Percentiles rank a stretch among this genome's conserved stretches.
These are phyloP conservation scores for Pocillopora damicornis DNA, from an alignment of 64 coral and sea anemone species.

Conservation along the genomic window DNA sequence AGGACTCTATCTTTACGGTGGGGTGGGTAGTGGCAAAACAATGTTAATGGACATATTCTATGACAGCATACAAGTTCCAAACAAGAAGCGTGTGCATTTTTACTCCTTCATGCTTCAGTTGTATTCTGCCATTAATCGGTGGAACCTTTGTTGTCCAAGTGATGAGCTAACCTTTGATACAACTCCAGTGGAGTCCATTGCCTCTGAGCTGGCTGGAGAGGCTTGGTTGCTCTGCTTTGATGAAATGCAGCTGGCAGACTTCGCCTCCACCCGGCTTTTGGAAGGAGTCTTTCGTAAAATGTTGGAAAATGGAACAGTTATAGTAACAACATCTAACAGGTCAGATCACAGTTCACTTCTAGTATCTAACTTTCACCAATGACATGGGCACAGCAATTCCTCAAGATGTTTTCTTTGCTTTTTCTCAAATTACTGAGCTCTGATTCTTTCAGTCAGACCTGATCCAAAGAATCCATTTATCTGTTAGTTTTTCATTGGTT, in stretches of 20 bases:
- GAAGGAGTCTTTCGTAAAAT: slow-evolving; percentile 74
- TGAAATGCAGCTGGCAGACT: slow-evolving; percentile 83
- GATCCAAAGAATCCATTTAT: too few species aligned
- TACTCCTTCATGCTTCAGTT: slow-evolving; percentile 82
- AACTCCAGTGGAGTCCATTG: slow-evolving; percentile 65
- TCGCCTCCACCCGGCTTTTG: slow-evolving; percentile 66
- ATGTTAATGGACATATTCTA: slow-evolving; percentile 84
- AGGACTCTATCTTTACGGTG: slow-evolving; percentile 74
- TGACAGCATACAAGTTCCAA: slow-evolving; percentile 48
- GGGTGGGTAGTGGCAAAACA: slow-evolving; percentile 80
- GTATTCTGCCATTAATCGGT: slow-evolving; percentile 76
- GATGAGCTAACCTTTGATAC: slow-evolving; percentile 57
- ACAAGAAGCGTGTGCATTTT: slow-evolving; percentile 81
- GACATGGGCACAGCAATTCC: too few species aligned
- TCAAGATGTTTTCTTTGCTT: too few species aligned
- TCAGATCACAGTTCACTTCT: not conserved
- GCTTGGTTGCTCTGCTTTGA: slow-evolving; percentile 85
- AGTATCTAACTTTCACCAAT: too few species aligned
- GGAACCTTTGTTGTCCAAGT: slow-evolving; percentile 75
- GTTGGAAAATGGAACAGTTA: slow-evolving; percentile 65
- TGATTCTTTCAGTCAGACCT: too few species aligned
- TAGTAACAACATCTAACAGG: slow-evolving; percentile 78
- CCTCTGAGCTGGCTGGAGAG: slow-evolving; percentile 44
- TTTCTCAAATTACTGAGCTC: too few species aligned
- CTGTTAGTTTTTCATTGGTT: too few species aligned